Percentiles rank a stretch among this genome's conserved stretches.
phyloP scores from a whole-genome alignment of 2,888 invertebrate species.

The Pemphredon lugubris region DNA sequence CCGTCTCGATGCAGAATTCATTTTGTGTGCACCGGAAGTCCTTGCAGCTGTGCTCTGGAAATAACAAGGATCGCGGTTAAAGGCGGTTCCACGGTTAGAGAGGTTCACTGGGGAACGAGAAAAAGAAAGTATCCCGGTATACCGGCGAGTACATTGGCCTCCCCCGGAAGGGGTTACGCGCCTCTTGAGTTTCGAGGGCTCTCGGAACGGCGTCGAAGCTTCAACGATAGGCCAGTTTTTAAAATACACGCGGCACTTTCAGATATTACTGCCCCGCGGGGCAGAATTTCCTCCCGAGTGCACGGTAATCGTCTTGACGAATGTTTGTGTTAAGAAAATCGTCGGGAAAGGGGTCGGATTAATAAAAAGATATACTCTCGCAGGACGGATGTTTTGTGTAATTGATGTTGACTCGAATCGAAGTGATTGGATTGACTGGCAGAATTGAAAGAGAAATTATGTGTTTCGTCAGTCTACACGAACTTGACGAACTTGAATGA shows the following conservation, averaged over 20 bases:
- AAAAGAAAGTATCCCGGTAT: background rate
- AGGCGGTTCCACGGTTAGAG: background rate
- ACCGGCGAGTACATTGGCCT: background rate
- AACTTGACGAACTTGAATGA: no score
- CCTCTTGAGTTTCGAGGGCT: slow-evolving; percentile 46
- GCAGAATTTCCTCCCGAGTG: no score
- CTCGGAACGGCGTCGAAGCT: slow-evolving; percentile 52
- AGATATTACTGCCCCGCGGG: background rate
- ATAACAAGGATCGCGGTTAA: slow-evolving; percentile 27
- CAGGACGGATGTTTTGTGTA: no score
- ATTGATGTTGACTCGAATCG: no score
- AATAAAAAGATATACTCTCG: no score
- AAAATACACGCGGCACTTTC: slow-evolving; percentile 30
- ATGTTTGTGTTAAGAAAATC: no score
- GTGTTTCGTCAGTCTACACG: no score
- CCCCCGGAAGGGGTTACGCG: slow-evolving; percentile 39
- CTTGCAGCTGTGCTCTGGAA: slow-evolving; percentile 92
- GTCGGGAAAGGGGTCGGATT: no score
- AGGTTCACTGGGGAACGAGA: background rate
- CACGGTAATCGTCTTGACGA: no score
- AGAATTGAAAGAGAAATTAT: no score
- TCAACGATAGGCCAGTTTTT: slow-evolving; percentile 59
- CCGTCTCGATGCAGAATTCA: slow-evolving; percentile 95
- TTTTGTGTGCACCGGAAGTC: slow-evolving; percentile 93
- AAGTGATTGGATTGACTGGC: no score